Conservation (phyloP, 2,113 vertebrate species). For the Microcebus ravelobensis region DNA sequence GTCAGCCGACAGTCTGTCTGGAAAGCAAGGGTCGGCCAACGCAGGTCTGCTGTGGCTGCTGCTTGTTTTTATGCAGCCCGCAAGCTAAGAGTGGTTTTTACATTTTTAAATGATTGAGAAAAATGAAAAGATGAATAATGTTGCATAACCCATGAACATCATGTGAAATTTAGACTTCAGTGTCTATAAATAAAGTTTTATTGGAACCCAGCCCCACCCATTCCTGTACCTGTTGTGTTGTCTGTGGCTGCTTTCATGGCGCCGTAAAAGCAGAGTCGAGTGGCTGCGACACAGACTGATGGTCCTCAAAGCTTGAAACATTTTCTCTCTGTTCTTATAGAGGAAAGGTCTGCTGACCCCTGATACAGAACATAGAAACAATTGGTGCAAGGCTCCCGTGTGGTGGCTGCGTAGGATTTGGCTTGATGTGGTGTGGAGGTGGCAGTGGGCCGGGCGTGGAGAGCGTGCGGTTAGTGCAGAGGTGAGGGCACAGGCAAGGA, state of each 20-base stretch:
- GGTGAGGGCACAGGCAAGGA: neutral
- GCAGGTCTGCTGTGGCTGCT: rapidly evolving
- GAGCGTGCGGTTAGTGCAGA: rapidly evolving
- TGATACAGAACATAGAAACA: rapidly evolving
- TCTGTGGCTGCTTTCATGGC: rapidly evolving
- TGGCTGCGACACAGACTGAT: rapidly evolving
- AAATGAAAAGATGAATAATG: neutral
- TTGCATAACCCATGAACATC: rapidly evolving
- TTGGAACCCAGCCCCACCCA: rapidly evolving
- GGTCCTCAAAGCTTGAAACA: rapidly evolving
- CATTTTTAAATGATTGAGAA: neutral
- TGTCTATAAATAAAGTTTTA: neutral
- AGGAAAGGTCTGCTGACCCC: neutral
- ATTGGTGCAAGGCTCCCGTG: rapidly evolving
- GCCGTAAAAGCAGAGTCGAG: rapidly evolving
- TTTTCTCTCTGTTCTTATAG: neutral
- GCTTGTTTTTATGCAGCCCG: rapidly evolving
- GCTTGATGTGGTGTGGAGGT: rapidly evolving
- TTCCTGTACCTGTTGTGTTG: rapidly evolving
- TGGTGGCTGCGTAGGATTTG: neutral
- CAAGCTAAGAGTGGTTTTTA: rapidly evolving
- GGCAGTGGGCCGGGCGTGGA: rapidly evolving
- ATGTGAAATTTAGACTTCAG: neutral
- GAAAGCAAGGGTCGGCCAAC: neutral
- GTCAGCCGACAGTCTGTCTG: rapidly evolving